These are phyloP conservation scores for Tachysurus fulvidraco DNA, from an alignment of 2,113 vertebrate genomes.

Conservation along the genomic window DNA sequence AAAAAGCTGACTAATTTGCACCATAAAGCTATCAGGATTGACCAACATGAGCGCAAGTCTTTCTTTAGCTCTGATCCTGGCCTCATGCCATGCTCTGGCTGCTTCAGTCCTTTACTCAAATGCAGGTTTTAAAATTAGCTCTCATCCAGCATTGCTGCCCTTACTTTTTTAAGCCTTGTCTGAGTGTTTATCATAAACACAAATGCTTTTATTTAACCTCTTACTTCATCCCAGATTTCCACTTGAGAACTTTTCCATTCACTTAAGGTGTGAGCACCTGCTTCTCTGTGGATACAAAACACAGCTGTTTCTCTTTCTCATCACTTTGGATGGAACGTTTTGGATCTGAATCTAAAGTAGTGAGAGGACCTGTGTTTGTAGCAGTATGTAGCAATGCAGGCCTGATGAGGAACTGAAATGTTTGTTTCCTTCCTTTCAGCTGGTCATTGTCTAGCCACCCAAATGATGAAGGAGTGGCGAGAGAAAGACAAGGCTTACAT, in stretches of 20 bases:
- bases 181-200: conserved; percentile 22
- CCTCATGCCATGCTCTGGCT: conserved; percentile 1
- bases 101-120: conserved; percentile 1
- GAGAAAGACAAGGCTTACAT: conserved; percentile 49
- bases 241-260: neutral
- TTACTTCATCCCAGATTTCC: neutral
- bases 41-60: neutral
- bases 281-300: neutral
- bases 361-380: neutral
- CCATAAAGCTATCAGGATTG: neutral
- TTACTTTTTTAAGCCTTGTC: conserved; percentile 15
- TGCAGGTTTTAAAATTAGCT: conserved; percentile 49
- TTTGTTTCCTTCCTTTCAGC: conserved; percentile 67
- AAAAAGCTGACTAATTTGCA: neutral
- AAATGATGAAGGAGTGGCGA: conserved; percentile 60
- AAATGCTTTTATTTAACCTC: conserved; percentile 10
- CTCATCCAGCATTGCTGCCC: conserved; percentile 14
- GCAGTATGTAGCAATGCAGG: neutral
- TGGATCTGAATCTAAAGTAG: neutral
- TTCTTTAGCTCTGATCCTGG: conserved; percentile 21
- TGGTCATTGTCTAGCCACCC: conserved; percentile 72
- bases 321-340: neutral
- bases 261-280: neutral
- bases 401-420: neutral
- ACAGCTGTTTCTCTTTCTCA: neutral